phyloP scores from a whole-genome alignment of 2,888 invertebrate genomes.

The Bimastos eiseni region DNA sequence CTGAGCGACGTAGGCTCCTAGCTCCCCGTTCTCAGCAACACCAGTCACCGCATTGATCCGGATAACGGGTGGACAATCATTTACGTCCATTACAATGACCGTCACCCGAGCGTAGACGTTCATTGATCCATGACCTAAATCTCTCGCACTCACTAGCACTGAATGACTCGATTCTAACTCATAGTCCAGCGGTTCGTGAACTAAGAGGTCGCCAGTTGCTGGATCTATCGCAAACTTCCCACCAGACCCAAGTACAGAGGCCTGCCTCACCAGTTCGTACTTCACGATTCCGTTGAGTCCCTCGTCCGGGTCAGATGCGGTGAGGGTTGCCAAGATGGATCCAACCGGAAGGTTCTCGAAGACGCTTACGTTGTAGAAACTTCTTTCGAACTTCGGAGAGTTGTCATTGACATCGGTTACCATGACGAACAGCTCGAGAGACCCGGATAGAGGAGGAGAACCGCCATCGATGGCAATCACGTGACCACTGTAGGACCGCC shows the following conservation, averaged over 20 bases:
- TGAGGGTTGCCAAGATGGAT: conserved; percentile 33
- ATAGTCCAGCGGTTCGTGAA: conserved; percentile 37
- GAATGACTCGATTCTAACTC: conserved; percentile 34
- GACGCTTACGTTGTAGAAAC: conserved; percentile 34
- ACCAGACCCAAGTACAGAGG: conserved; percentile 16
- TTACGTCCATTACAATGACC: conserved; percentile 40
- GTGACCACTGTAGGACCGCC: conserved; percentile 34
- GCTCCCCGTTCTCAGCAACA: conserved; percentile 51
- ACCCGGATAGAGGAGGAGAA: conserved; percentile 29
- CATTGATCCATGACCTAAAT: conserved; percentile 36
- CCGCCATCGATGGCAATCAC: conserved; percentile 40
- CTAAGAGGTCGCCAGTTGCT: conserved; percentile 34
- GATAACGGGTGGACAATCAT: conserved; percentile 41
- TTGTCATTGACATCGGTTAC: conserved; percentile 42
- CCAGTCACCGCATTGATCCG: conserved; percentile 33
- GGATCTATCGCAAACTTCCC: conserved; percentile 35
- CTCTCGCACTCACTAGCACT: conserved; percentile 38
- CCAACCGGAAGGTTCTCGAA: conserved; percentile 35
- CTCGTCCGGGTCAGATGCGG: conserved; percentile 38
- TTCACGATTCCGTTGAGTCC: conserved; percentile 37
- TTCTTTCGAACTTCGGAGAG: conserved; percentile 35
- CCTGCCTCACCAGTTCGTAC: conserved; percentile 35
- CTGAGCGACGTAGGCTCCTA: conserved; percentile 54
- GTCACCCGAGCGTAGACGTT: conserved; percentile 38
- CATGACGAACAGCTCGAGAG: conserved; percentile 33